A percentile compares a stretch with the other conserved stretches of the same genome.
Evolutionary conservation across 1,140 invertebrate species (phyloP).

Genomic region (Drosophila sp.): DNA sequence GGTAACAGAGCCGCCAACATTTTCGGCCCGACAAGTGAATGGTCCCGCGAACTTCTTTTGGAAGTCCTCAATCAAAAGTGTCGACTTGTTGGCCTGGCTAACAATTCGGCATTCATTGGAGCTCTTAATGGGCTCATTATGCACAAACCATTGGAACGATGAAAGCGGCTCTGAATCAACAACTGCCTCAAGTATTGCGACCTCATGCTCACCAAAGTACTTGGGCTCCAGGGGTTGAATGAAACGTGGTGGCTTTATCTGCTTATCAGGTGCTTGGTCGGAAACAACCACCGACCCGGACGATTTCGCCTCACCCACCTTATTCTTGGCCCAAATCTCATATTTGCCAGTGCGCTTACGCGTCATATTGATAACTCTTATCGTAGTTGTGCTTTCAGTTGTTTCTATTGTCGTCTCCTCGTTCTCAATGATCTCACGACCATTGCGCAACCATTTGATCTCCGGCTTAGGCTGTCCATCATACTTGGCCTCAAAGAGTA

Average conservation of each 20-base stretch:
- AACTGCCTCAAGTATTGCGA: constrained; percentile 91
- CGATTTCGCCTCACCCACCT: constrained; percentile 90
- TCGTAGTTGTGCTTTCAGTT: constrained; percentile 88
- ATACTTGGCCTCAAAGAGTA: constrained; percentile 89
- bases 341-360: constrained; percentile 93
- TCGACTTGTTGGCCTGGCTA: constrained; percentile 91
- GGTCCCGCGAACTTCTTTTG: constrained; percentile 90
- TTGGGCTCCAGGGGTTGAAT: constrained; percentile 89
- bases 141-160: constrained; percentile 94
- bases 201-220: constrained; percentile 89
- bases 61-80: constrained; percentile 91
- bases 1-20: constrained; percentile 93
- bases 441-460: constrained; percentile 95
- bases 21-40: constrained; percentile 95
- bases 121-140: constrained; percentile 87
- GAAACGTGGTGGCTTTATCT: constrained; percentile 90
- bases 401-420: constrained; percentile 88
- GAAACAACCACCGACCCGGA: constrained; percentile 90
- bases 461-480: constrained; percentile 89
- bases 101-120: constrained; percentile 89
- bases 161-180: constrained; percentile 91
- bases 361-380: constrained; percentile 89
- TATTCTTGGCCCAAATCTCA: constrained; percentile 91
- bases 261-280: constrained; percentile 86
- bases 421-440: constrained; percentile 89